Conservation (phyloP, 2,797 vertebrate species). For the Peromyscus aztecus region DNA sequence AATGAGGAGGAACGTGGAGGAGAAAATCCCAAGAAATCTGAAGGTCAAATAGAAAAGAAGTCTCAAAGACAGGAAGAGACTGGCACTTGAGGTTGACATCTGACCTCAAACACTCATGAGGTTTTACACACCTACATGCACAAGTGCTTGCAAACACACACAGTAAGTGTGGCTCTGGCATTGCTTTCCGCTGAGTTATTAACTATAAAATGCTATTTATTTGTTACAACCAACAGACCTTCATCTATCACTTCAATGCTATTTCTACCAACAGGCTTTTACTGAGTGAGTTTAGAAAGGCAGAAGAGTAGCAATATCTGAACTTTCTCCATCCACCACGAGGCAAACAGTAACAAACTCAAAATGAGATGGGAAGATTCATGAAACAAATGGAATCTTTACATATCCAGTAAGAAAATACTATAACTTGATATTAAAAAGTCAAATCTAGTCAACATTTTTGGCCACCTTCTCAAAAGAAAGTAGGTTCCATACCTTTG, state of each 20-base stretch:
- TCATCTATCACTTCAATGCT: not conserved
- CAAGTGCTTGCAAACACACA: not conserved
- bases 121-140: not conserved
- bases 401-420: constrained; percentile 13
- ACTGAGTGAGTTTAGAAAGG: not conserved
- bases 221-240: not conserved
- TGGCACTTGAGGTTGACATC: not conserved
- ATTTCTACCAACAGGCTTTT: not conserved
- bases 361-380: not conserved
- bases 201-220: not conserved
- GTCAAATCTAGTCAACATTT: not conserved
- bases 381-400: not conserved
- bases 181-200: not conserved
- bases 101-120: not conserved
- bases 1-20: not conserved
- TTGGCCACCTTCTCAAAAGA: not conserved
- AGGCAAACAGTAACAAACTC: not conserved
- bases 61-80: not conserved
- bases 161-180: not conserved
- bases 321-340: not conserved
- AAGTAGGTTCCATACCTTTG: constrained; percentile 92
- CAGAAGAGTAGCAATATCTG: not conserved
- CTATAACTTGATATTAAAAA: not conserved
- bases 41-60: not conserved
- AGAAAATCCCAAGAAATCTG: not conserved